Evolutionary conservation across 2,797 vertebrate genomes (phyloP).

Genomic region (Cercopithecus neglectus): DNA sequence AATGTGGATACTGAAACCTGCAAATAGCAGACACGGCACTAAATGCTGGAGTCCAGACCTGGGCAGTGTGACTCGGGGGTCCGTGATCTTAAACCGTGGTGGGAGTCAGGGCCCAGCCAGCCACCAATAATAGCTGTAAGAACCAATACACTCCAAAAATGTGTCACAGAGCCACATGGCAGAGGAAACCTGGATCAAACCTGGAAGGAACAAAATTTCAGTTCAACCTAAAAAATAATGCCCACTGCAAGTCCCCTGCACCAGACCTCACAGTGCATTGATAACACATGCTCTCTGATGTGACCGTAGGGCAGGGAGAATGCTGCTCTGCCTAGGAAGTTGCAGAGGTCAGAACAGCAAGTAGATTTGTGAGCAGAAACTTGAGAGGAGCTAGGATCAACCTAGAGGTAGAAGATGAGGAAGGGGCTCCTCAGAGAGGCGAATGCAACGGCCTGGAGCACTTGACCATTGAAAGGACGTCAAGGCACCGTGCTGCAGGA

Average conservation of each 20-base stretch:
- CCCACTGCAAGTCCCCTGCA: not conserved
- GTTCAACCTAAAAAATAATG: not conserved
- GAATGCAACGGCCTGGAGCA: not conserved
- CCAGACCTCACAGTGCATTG: not conserved
- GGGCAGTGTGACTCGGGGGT: fast-evolving
- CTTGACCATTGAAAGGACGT: fast-evolving
- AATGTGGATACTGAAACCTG: fast-evolving
- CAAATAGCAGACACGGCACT: not conserved
- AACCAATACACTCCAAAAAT: not conserved
- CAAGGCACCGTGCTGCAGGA: fast-evolving
- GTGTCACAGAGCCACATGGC: not conserved
- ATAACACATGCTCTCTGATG: not conserved
- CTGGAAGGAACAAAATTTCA: not conserved
- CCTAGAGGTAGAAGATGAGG: not conserved
- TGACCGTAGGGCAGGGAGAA: too few species aligned
- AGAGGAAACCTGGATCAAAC: not conserved
- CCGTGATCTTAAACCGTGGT: not conserved
- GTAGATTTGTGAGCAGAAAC: too few species aligned
- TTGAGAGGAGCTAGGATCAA: not conserved
- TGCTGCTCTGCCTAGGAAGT: not conserved
- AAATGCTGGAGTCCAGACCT: too few species aligned
- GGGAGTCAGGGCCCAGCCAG: not conserved
- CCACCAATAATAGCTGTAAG: not conserved
- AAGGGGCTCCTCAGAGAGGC: not conserved
- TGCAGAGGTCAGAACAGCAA: not conserved